Conservation (phyloP, 2,888 invertebrate species). For the Xylophagus ater region DNA sequence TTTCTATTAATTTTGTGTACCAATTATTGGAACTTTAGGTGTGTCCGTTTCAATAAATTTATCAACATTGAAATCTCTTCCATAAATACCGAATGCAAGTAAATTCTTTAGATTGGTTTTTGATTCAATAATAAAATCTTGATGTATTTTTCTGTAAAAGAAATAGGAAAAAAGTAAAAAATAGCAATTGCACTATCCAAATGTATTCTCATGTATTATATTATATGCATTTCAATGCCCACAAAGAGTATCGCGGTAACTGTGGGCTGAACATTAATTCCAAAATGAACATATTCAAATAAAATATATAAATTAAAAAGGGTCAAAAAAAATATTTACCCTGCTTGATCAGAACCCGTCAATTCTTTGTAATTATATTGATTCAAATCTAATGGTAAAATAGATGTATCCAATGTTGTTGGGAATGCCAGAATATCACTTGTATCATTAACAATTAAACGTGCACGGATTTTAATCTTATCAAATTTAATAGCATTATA, state of each 20-base stretch:
- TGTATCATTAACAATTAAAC: background rate
- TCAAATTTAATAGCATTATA: slow-evolving; percentile 12
- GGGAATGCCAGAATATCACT: slow-evolving; percentile 27
- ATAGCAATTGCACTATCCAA: no score
- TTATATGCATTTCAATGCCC: no score
- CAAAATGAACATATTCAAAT: no score
- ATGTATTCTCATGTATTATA: no score
- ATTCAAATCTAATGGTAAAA: slow-evolving; percentile 41
- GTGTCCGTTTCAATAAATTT: no score
- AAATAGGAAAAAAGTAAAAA: no score
- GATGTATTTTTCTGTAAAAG: background rate
- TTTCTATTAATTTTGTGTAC: no score
- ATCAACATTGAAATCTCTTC: slow-evolving; percentile 40
- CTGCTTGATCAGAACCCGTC: slow-evolving; percentile 1
- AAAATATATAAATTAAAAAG: background rate
- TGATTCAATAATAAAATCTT: slow-evolving; percentile 13
- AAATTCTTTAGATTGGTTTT: slow-evolving; percentile 24
- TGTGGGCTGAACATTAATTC: no score
- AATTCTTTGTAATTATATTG: slow-evolving; percentile 29
- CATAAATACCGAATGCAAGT: slow-evolving; percentile 43
- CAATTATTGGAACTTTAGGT: no score
- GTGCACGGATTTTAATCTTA: slow-evolving; percentile 6
- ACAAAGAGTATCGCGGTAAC: no score
- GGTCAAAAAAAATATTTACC: slow-evolving; percentile 5
- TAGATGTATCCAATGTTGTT: slow-evolving; percentile 40